A percentile compares a stretch with the other conserved stretches of the same genome.
phyloP scores from a whole-genome alignment of 2,888 invertebrate genomes.

The Phytoseiulus persimilis region DNA sequence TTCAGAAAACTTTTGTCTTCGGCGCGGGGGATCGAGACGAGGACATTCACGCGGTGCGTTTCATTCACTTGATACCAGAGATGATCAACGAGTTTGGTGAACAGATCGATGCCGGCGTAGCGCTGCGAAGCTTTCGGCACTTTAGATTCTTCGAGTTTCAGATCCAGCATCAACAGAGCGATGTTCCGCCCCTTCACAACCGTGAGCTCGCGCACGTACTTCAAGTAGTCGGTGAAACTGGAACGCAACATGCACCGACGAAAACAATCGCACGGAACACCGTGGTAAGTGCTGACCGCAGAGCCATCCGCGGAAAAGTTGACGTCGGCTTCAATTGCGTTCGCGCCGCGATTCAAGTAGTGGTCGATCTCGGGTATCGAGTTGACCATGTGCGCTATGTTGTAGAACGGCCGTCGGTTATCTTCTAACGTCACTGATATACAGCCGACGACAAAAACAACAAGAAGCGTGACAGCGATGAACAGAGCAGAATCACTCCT shows the following conservation, averaged over 20 bases:
- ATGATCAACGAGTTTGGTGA: constrained; percentile 43
- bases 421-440: background rate
- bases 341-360: constrained; percentile 45
- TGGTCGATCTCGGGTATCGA: constrained; percentile 44
- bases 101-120: constrained; percentile 45
- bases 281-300: constrained; percentile 45
- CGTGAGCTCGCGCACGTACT: constrained; percentile 44
- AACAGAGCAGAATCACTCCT: background rate
- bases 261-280: constrained; percentile 47
- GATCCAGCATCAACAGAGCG: constrained; percentile 45
- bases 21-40: constrained; percentile 45
- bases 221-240: constrained; percentile 43
- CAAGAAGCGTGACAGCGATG: background rate
- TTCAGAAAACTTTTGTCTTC: constrained; percentile 44
- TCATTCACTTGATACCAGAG: constrained; percentile 43
- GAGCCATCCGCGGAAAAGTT: constrained; percentile 44
- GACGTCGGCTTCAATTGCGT: constrained; percentile 46
- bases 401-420: constrained; percentile 45
- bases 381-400: constrained; percentile 47
- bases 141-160: constrained; percentile 43
- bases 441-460: background rate
- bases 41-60: constrained; percentile 40
- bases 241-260: constrained; percentile 44
- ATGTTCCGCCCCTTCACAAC: constrained; percentile 43
- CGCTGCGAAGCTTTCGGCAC: constrained; percentile 43